phyloP scores from a whole-genome alignment of 1,140 invertebrate species.

The Apolygus lucorum region DNA sequence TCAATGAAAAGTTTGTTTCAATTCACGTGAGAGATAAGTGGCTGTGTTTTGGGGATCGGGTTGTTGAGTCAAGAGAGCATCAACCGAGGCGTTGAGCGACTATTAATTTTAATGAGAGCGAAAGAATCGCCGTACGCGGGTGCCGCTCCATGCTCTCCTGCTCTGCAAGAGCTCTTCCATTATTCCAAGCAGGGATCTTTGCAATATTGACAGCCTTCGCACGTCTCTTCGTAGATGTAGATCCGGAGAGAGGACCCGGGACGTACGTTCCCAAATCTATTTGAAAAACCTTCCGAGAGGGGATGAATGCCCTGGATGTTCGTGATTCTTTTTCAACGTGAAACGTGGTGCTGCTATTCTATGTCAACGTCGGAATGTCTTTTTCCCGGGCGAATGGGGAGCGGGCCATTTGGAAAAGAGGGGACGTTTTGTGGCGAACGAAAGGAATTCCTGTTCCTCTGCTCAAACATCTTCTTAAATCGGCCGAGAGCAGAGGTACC shows the following conservation, averaged over 20 bases:
- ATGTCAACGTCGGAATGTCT: neutral
- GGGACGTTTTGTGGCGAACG: no score
- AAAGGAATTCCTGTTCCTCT: no score
- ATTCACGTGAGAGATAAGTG: no score
- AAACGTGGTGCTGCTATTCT: neutral
- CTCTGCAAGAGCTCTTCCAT: neutral
- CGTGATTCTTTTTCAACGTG: neutral
- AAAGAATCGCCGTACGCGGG: neutral
- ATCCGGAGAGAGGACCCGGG: neutral
- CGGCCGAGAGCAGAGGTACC: no score
- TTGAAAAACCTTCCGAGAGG: neutral
- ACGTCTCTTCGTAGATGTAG: neutral
- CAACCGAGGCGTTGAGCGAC: neutral
- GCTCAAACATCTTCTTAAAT: no score
- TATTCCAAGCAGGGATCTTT: neutral
- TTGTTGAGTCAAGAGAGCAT: neutral
- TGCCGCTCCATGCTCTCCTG: no score
- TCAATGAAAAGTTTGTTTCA: no score
- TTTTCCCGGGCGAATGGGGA: neutral
- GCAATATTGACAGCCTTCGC: neutral
- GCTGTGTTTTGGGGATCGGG: no score
- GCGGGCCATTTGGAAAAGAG: neutral
- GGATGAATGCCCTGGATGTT: neutral
- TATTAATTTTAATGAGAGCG: conserved; percentile 17
- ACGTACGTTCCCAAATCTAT: neutral